Conservation (phyloP, 2,888 invertebrate genomes). For the Gymnocheta viridis region DNA sequence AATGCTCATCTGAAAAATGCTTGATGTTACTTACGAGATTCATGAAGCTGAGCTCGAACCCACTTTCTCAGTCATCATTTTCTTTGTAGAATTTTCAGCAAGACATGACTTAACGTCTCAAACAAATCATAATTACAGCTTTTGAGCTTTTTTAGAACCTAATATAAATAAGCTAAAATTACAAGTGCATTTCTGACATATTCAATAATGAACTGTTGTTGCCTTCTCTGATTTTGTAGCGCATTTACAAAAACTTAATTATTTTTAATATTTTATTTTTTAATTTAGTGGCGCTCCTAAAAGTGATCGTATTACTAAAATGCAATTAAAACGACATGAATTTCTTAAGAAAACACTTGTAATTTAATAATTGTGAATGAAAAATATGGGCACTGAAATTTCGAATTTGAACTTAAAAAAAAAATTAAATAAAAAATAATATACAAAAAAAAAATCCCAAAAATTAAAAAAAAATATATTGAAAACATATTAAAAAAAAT, state of each 20-base stretch:
- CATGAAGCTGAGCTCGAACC: too few relatives aligned
- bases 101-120: too few relatives aligned
- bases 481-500: background rate
- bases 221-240: background rate
- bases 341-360: conserved; percentile 50
- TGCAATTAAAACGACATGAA: conserved; percentile 29
- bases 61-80: too few relatives aligned
- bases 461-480: background rate
- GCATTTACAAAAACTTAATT: background rate
- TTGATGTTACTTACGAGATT: too few relatives aligned
- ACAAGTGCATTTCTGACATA: background rate
- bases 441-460: conserved; percentile 5
- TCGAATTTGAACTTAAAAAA: too few relatives aligned
- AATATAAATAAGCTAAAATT: background rate
- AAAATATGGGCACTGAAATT: background rate
- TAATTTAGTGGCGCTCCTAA: conserved; percentile 44
- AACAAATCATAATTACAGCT: too few relatives aligned
- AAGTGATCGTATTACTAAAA: conserved; percentile 43
- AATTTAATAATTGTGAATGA: conserved; percentile 7
- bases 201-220: background rate
- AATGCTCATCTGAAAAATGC: too few relatives aligned
- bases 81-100: too few relatives aligned
- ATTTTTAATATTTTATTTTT: background rate
- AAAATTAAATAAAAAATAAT: too few relatives aligned
- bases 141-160: too few relatives aligned